Percentiles rank a stretch among this genome's conserved stretches.
Conservation (phyloP, 2,888 invertebrate genomes). For the Serripes groenlandicus region DNA sequence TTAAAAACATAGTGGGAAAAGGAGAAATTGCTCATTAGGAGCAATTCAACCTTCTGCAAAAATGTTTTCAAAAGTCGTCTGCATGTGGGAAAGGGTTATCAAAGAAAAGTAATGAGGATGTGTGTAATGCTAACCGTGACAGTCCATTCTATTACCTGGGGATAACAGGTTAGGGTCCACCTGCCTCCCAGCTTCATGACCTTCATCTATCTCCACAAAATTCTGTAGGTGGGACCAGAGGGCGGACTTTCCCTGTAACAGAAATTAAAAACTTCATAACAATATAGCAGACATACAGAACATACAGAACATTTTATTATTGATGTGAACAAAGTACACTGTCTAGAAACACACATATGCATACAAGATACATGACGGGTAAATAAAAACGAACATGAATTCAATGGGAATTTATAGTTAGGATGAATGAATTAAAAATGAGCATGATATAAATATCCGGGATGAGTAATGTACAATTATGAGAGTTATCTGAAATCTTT, state of each 20-base stretch:
- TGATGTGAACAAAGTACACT: too few relatives aligned
- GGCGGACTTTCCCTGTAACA: conserved; percentile 94
- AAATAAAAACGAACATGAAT: too few relatives aligned
- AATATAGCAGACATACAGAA: too few relatives aligned
- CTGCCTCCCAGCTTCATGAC: conserved; percentile 88
- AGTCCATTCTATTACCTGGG: conserved; percentile 88
- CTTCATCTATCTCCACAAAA: conserved; percentile 92
- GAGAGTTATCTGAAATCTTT: too few relatives aligned
- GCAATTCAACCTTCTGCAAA: neutral
- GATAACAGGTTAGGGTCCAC: conserved; percentile 89
- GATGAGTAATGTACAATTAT: too few relatives aligned
- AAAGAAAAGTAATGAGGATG: conserved; percentile 23
- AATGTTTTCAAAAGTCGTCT: neutral
- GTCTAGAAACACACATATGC: too few relatives aligned
- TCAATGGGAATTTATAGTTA: too few relatives aligned
- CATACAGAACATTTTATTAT: too few relatives aligned
- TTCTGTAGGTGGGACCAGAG: conserved; percentile 97
- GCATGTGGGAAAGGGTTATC: neutral
- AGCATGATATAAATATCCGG: too few relatives aligned
- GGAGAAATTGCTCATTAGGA: neutral
- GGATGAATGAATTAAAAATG: too few relatives aligned
- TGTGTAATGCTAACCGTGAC: conserved; percentile 63
- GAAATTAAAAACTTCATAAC: neutral
- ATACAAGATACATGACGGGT: too few relatives aligned
- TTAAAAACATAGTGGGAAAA: neutral